Base-by-base conservation (phyloP, 2,113 vertebrate species). In the Rallus limicola region DNA sequence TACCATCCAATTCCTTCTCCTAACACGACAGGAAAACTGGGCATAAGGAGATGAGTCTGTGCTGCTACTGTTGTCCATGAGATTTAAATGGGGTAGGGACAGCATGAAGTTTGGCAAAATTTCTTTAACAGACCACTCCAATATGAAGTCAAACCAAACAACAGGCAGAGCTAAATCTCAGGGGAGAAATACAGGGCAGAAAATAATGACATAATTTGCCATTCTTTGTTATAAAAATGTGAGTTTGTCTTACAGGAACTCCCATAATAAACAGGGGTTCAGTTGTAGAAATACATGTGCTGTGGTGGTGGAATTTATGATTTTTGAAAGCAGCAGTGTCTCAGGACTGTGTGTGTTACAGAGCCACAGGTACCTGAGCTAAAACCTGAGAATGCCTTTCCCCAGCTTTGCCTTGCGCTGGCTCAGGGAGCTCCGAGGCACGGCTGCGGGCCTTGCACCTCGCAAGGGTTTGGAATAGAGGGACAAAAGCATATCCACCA, bases 381-480 rank as follows among this genome's bases (percentile, higher is more conserved):
- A 64, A 93, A 96, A 95, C 90, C 76, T 63, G 82, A 72, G 78
- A 85, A 80, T 34, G 8, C 70, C 74, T 86, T 94, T 96, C 62
- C 65, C 13, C 70, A 82, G 21, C 40, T 68, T 96, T n/a, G 87
- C 70, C 62, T 71, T 90, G 36, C 29, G 92, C 90, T 96, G 76
- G 59, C 44, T 44, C 11, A 7, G 55, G n/a, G 65, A 86, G 48
- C 83, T 95, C 68, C 76, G 77, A 90, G 86, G 68, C 69, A 63
- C 65, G 91, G 72, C 95, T 95, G 89, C 84, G 68, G 67, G 62
- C 80, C 79, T 83, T 85, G 23, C 13, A 31, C 44, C 85, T 95
- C 88, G 95, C 58, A 75, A 71, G 63, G 59, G 20, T 87, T 85
- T 94, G 83, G 62, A 13, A 13, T 48, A 94, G 60, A 92, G 59